Evolutionary conservation across 2,888 invertebrate species (phyloP), one percentile per base, ranked within the genome.

Genomic region (Mimumesa dahlbomi): DNA sequence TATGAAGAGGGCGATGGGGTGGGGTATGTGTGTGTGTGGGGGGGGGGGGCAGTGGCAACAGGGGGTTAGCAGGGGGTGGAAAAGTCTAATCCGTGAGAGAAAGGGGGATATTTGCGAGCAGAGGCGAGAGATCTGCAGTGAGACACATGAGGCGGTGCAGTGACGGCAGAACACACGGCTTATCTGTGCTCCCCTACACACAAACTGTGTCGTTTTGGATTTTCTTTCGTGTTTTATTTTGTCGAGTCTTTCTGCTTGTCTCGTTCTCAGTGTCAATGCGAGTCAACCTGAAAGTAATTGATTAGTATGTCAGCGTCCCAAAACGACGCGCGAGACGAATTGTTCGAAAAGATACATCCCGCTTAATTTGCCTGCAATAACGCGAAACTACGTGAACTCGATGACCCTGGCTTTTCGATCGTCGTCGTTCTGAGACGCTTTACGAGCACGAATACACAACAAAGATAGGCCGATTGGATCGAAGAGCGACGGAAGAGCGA

Each of bases 61-160:
- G n/a, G n/a, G n/a, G n/a, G n/a, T n/a, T n/a, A n/a, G n/a, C n/a
- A n/a, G n/a, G 66, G 42, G 67, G 18, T 36, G 29, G 66, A 59
- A 43, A 73, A 54, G 66, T 74, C 56, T 68, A 74, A n/a, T n/a
- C n/a, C n/a, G n/a, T n/a, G n/a, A 73, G 74, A 77, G 62, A 73
- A 52, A 73, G 73, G 70, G 74, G 53, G 65, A 70, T 57, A 73
- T 59, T 74, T 78, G 79, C 81, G 76, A 71, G 77, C 72, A 78
- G 67, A 77, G 82, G 79, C 82, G 65, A 82, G 69, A 83, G 75
- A 74, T 80, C 79, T 79, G 79, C 77, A 46, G 72, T 76, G 80
- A 79, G 63, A 82, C 80, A 82, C 78, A 86, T 81, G 65, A 86
- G 85, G 85, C 84, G 82, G 87, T 88, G 88, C 87, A 85, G 81